phyloP scores from a whole-genome alignment of 2,797 vertebrate genomes.

The Harpagifer antarcticus region DNA sequence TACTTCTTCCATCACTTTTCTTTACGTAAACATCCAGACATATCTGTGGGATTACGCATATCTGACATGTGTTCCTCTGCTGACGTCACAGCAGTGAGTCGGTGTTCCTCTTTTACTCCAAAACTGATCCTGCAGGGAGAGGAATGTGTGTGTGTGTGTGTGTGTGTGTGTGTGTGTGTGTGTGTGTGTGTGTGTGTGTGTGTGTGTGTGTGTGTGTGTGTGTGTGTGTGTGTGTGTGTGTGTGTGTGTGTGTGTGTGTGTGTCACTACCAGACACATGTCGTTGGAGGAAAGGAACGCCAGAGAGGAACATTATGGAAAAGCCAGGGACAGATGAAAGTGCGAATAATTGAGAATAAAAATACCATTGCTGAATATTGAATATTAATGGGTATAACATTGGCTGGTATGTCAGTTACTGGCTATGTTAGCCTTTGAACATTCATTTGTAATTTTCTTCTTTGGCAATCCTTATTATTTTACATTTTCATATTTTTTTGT shows the following conservation, averaged over 20 bases:
- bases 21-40: background rate
- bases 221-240: slow-evolving; percentile 12
- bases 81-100: slow-evolving; percentile 72
- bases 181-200: slow-evolving; percentile 19
- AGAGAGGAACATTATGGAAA: slow-evolving; percentile 60
- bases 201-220: too few relatives aligned
- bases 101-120: slow-evolving; percentile 67
- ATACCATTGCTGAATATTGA: too few relatives aligned
- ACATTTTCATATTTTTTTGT: too few relatives aligned
- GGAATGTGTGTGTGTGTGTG: slow-evolving; percentile 1
- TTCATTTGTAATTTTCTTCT: too few relatives aligned
- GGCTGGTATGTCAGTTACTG: too few relatives aligned
- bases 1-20: too few relatives aligned
- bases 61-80: slow-evolving; percentile 28
- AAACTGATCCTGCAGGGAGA: too few relatives aligned
- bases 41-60: slow-evolving; percentile 19
- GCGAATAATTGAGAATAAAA: background rate
- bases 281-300: slow-evolving; percentile 28
- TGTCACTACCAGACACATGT: slow-evolving; percentile 39
- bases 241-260: slow-evolving; percentile 27
- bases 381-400: too few relatives aligned
- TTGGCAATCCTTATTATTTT: too few relatives aligned
- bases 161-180: slow-evolving; percentile 25
- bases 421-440: too few relatives aligned
- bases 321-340: slow-evolving; percentile 30